Evolutionary conservation across 2,888 invertebrate genomes (phyloP), one percentile per base, ranked within the genome.

Genomic region (Caenorhabditis doughertyi): DNA sequence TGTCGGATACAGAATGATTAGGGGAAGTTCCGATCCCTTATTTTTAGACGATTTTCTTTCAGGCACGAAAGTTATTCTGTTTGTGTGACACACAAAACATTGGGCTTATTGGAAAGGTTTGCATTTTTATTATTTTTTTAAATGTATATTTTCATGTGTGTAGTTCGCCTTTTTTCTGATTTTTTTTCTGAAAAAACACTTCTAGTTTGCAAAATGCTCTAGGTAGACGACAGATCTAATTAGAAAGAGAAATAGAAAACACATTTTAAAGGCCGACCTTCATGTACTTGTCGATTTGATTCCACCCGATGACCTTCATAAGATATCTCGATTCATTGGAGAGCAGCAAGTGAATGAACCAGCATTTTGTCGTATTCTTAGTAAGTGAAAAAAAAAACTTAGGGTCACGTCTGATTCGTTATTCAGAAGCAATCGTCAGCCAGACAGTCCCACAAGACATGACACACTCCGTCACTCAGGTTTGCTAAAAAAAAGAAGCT

Each of bases 31-130:
- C 25, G 16, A 8, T 60, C 44, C 42, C 60, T 5, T 42, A n/a
- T 21, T 58, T 18, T 51, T 11, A 18, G 11, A 23, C 27, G n/a
- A 25, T 62, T 60, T 25, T 39, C 18, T 79, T 83, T 47, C 81
- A 85, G 85, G 76, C 77, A 13, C 23, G 73, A 32, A 85, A 85
- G 62, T 65, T 85, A 64, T 85, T 80, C 55, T 56, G 51, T 2
- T 25, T 85, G 29, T 85, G 83, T 55, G 85, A 85, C 39, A 51
- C 58, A 4, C 58, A 80, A 11, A 55, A 64, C 7, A 44, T 56
- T 18, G 84, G 85, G 2, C n/a, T 80, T 18, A 80, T 85, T 64
- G 79, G 58, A 21, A 73, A 80, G 82, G 85, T 85, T n/a, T n/a
- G 47, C 18, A 18, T 11, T 11, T 13, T 42, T 42, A 13, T 42